phyloP scores from a whole-genome alignment of 2,113 vertebrate species.

The Limnothrissa miodon region DNA sequence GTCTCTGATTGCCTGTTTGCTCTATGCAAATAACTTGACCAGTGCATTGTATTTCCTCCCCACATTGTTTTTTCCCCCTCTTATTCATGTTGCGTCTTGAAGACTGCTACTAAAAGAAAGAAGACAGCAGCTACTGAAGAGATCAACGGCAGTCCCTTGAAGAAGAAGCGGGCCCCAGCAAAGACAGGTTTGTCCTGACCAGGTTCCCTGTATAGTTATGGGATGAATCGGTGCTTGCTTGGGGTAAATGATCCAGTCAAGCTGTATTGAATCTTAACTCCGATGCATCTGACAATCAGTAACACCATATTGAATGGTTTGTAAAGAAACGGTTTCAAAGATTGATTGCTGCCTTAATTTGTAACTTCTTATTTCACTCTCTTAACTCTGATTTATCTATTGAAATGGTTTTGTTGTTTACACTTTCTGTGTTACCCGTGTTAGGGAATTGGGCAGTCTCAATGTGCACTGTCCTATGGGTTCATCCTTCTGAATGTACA shows the following conservation, averaged over 20 bases:
- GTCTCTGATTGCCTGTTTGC: too few relatives aligned
- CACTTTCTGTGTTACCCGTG: neutral
- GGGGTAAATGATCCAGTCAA: neutral
- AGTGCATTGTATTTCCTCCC: neutral
- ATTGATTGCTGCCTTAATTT: neutral
- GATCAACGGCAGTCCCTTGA: conserved; percentile 37
- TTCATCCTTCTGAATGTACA: neutral
- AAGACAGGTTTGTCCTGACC: conserved; percentile 12
- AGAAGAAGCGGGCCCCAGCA: conserved; percentile 52
- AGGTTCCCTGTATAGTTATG: neutral
- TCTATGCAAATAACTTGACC: conserved; percentile 44
- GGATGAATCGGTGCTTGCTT: neutral
- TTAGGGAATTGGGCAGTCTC: too few relatives aligned
- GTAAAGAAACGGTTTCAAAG: neutral
- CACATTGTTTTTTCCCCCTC: neutral
- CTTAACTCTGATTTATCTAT: neutral
- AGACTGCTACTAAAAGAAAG: conserved; percentile 57
- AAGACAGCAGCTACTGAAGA: conserved; percentile 38
- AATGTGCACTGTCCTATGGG: too few relatives aligned
- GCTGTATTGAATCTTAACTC: neutral
- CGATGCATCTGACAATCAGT: neutral
- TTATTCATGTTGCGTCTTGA: conserved; percentile 27
- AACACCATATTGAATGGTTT: neutral
- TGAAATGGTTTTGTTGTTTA: neutral
- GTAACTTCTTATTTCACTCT: neutral